phyloP scores from a whole-genome alignment of 2,113 vertebrate species.

The Aptenodytes forsteri region DNA sequence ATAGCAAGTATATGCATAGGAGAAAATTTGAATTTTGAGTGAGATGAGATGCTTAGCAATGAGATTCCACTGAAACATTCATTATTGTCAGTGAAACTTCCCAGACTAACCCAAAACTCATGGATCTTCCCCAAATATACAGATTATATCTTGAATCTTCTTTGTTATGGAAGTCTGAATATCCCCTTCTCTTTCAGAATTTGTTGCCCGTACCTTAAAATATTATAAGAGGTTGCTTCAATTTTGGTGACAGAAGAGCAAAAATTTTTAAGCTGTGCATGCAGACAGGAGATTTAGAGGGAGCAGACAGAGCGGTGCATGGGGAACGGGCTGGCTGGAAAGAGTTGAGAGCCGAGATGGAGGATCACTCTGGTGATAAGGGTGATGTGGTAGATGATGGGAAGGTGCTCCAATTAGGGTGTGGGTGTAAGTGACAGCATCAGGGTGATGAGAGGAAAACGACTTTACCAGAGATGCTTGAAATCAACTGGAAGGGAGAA shows the following conservation, averaged over 20 bases:
- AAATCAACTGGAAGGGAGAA: not conserved
- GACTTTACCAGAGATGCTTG: not conserved
- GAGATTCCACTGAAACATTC: not conserved
- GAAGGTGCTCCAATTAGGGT: not conserved
- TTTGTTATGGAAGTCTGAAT: not conserved
- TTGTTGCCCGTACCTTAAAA: not conserved
- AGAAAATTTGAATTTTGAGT: not conserved
- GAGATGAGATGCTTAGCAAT: not conserved
- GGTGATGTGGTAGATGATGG: not conserved
- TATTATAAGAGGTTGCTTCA: not conserved
- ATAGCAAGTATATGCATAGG: not conserved
- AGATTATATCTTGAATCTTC: not conserved
- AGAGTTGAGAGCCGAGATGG: not conserved
- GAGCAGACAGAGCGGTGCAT: not conserved
- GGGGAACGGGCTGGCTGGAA: not conserved
- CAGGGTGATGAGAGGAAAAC: not conserved
- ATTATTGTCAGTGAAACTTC: not conserved
- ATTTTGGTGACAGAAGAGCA: not conserved
- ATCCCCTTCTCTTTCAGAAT: not conserved
- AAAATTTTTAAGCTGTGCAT: not conserved
- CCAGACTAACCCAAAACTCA: not conserved
- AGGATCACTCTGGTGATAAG: not conserved
- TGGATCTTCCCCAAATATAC: not conserved
- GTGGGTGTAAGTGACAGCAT: not conserved
- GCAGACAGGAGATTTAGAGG: not conserved